Evolutionary conservation across 2,888 invertebrate genomes (phyloP), one percentile per base, ranked within the genome.

Genomic region (Parnassius orleans): DNA sequence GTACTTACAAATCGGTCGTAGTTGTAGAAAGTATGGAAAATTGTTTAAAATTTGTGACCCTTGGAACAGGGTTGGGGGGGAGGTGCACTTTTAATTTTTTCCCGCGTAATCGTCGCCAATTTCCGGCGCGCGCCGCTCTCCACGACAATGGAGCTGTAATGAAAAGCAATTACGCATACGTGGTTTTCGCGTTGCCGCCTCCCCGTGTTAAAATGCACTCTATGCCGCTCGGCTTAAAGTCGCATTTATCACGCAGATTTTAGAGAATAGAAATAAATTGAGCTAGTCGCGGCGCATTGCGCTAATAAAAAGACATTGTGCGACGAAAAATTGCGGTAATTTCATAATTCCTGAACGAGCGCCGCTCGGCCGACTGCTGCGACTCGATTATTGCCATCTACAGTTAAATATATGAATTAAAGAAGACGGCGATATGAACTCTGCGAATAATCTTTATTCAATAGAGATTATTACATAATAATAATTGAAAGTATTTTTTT

Each of bases 111-210:
- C 83, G 88, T 80, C 81, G 80, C 80, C 90, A 89, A 89, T 90
- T 88, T 84, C 73, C 65, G 88, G 87, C 79, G 63, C 87, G 87
- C 79, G 61, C 63, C 63, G 71, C 74, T 73, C 73, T 73, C 72
- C 70, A 70, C 73, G 69, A 75, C 75, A 75, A 75, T 75, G 72
- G 87, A 71, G 73, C 71, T 80, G 86, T 90, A 90, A 90, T 90
- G 90, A 90, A 89, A 85, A 88, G 90, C 90, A 90, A 90, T 90
- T 90, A 90, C 89, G 79, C 88, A 89, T 89, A 90, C 90, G 90
- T 89, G 90, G 87, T 83, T 80, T 79, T 79, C 84, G 80, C 80
- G 74, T 78, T 72, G 71, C 54, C 66, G 65, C 58, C 66, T 65
- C 53, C 51, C 65, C 60, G 63, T 44, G 46, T 14, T 66, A 62